Conservation (phyloP, 1,140 invertebrate species). For the Zaprionus capensis region DNA sequence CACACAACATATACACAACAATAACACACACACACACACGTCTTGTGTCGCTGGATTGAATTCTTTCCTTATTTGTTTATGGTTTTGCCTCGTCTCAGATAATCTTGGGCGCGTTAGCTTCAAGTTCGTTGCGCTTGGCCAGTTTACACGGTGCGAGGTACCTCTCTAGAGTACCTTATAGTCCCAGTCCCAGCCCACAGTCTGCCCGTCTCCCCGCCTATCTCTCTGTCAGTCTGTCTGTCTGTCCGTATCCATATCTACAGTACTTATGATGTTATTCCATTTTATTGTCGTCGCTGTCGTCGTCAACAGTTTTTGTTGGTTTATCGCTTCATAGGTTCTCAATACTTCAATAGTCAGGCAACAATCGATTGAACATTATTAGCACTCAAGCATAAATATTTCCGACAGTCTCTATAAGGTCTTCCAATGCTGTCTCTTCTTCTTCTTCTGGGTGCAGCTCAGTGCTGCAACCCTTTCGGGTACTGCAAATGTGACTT, state of each 20-base stretch:
- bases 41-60: slow-evolving; percentile 59
- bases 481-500: neutral
- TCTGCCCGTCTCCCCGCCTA: neutral
- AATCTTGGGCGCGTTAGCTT: slow-evolving; percentile 77
- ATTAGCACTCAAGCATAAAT: slow-evolving; percentile 81
- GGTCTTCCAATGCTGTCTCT: slow-evolving; percentile 10
- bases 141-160: slow-evolving; percentile 30
- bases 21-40: slow-evolving; percentile 15
- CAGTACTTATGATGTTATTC: slow-evolving; percentile 77
- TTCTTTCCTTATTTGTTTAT: slow-evolving; percentile 82
- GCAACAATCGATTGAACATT: slow-evolving; percentile 79
- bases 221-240: neutral
- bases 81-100: slow-evolving; percentile 72
- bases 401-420: slow-evolving; percentile 58
- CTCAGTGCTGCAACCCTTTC: slow-evolving; percentile 15
- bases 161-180: neutral
- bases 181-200: neutral
- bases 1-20: slow-evolving; percentile 24
- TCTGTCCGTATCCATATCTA: slow-evolving; percentile 41
- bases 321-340: slow-evolving; percentile 78
- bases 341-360: slow-evolving; percentile 41
- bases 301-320: slow-evolving; percentile 53
- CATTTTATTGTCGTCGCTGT: slow-evolving; percentile 67
- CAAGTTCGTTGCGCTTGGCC: slow-evolving; percentile 80
- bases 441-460: slow-evolving; percentile 33